These are phyloP conservation scores for Alligator sinensis DNA, from an alignment of 2,113 vertebrate species.

Conservation along the genomic window DNA sequence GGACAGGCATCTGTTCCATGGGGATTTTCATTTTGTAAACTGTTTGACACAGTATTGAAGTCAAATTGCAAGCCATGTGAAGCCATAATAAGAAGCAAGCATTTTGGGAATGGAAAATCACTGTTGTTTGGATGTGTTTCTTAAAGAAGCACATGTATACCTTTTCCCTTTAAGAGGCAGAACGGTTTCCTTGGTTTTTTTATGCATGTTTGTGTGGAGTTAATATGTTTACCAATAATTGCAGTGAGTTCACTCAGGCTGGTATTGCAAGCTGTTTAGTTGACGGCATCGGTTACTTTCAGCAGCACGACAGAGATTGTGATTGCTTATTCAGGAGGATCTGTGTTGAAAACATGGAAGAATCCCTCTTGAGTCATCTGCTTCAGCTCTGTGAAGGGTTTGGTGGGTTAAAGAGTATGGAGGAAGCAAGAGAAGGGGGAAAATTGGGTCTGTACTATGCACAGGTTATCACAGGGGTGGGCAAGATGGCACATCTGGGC, in stretches of 20 bases:
- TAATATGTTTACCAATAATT: neutral
- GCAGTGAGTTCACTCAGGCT: neutral
- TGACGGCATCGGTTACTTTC: neutral
- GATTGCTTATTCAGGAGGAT: neutral
- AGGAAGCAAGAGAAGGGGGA: neutral
- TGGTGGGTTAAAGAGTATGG: fast-evolving
- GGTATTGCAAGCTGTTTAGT: neutral
- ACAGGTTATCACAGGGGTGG: neutral
- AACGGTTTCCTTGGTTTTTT: neutral
- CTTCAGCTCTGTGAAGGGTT: neutral
- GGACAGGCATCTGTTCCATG: slow-evolving; percentile 59
- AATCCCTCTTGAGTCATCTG: neutral
- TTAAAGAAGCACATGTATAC: neutral
- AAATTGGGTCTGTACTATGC: neutral
- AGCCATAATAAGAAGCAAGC: slow-evolving; percentile 9
- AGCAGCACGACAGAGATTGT: neutral
- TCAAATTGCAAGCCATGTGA: neutral
- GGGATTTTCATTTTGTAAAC: slow-evolving; percentile 26
- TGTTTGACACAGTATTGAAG: slow-evolving; percentile 38
- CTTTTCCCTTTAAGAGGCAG: neutral
- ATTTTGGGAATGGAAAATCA: slow-evolving; percentile 33
- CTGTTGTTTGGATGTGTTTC: neutral
- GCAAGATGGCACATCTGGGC: too few relatives aligned
- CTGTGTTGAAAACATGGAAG: neutral
- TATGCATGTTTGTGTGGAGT: neutral